phyloP scores from a whole-genome alignment of 1,140 invertebrate genomes.

The Micrasema longulum region DNA sequence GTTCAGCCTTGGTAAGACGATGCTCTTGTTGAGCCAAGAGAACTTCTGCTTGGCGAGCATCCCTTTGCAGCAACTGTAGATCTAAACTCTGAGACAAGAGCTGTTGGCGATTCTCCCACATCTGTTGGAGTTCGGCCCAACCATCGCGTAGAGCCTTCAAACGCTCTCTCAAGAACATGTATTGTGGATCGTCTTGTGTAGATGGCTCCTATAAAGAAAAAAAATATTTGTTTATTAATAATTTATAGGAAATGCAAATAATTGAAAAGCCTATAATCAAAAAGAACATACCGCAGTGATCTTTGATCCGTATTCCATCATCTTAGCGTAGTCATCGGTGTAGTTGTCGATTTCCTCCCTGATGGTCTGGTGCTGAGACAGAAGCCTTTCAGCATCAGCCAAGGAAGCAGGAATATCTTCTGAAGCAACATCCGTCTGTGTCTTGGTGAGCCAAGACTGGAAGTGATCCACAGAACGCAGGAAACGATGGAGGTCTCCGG shows the following conservation, averaged over 20 bases:
- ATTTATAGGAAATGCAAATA: not conserved
- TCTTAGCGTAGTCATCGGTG: conserved; percentile 96
- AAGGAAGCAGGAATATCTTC: conserved; percentile 97
- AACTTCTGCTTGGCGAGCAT: conserved; percentile 98
- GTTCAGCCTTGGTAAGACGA: conserved; percentile 89
- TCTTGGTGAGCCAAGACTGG: conserved; percentile 98
- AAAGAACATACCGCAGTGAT: conserved; percentile 80
- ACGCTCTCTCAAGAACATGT: conserved; percentile 97
- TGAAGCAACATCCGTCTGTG: conserved; percentile 96
- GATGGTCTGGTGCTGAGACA: conserved; percentile 97
- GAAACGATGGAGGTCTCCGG: conserved; percentile 98
- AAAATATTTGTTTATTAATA: not conserved
- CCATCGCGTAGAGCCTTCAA: conserved; percentile 97
- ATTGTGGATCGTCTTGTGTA: conserved; percentile 94
- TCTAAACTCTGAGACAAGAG: conserved; percentile 94
- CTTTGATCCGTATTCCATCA: conserved; percentile 99
- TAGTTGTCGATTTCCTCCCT: conserved; percentile 99
- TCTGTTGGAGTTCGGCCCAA: conserved; percentile 98
- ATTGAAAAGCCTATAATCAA: not conserved
- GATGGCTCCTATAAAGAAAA: conserved; percentile 71
- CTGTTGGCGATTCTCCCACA: conserved; percentile 99
- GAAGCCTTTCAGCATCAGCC: conserved; percentile 95
- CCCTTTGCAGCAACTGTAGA: conserved; percentile 94
- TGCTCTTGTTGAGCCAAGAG: conserved; percentile 98
- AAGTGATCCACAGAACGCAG: conserved; percentile 99